Conservation (phyloP, 2,797 vertebrate species). For the Manis pentadactyla region DNA sequence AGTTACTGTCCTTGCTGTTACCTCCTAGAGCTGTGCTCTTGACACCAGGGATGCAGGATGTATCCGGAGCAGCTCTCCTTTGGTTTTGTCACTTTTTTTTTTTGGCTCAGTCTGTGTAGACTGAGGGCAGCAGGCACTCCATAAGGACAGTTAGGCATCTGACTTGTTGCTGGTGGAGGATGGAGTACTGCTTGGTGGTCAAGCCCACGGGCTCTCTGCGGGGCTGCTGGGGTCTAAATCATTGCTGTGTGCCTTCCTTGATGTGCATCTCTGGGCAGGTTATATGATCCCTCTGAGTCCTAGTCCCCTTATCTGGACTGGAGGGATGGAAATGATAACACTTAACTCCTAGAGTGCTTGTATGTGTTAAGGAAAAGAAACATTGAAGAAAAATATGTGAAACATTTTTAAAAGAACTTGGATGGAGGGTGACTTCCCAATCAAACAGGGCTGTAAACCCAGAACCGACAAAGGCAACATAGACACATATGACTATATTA, state of each 20-base stretch:
- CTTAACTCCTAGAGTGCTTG: not conserved
- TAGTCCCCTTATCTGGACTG: not conserved
- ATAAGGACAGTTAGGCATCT: not conserved
- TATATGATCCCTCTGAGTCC: not conserved
- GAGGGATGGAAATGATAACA: not conserved
- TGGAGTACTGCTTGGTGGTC: not conserved
- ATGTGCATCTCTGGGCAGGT: not conserved
- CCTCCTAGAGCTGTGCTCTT: not conserved
- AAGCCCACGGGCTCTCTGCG: not conserved
- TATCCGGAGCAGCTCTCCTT: not conserved
- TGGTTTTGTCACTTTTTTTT: not conserved
- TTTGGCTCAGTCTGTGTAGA: not conserved
- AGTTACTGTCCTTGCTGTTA: not conserved
- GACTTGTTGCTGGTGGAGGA: not conserved
- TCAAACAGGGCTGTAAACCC: not conserved
- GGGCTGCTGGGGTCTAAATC: not conserved
- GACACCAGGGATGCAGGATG: too few species aligned
- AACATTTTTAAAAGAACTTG: not conserved
- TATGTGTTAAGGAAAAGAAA: not conserved
- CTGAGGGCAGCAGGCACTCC: not conserved
- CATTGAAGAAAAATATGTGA: not conserved
- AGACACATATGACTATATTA: not conserved
- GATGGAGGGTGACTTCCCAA: not conserved
- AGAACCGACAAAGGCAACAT: not conserved
- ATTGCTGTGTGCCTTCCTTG: not conserved